Evolutionary conservation across 37 sponge, comb jelly and placozoan genomes (phyloP).

Genomic region (Lycopodina hypogea): DNA sequence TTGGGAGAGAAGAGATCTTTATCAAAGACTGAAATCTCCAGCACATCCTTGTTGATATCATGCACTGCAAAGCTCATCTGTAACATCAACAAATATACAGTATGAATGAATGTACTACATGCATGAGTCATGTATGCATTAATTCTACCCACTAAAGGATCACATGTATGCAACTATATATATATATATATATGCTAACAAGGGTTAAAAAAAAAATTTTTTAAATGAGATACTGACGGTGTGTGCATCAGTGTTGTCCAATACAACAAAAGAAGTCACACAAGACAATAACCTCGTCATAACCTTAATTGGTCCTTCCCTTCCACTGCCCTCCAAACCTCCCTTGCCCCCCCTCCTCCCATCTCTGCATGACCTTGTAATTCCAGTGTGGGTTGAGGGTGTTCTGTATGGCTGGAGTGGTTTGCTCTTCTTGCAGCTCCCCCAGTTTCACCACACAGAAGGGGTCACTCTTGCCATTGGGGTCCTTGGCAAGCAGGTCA

Average conservation of each 20-base stretch:
- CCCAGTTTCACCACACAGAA: conserved; percentile 73
- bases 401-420: conserved; percentile 48
- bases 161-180: background rate
- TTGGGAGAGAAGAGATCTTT: conserved; percentile 83
- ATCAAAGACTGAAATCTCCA: conserved; percentile 80
- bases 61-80: conserved; percentile 65
- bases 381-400: conserved; percentile 82
- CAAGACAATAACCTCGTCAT: too few species aligned
- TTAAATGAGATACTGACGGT: too few species aligned
- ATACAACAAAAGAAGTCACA: too few species aligned
- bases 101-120: too few species aligned
- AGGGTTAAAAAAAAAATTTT: too few species aligned
- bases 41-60: conserved; percentile 42
- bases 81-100: background rate
- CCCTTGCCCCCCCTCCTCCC: too few species aligned
- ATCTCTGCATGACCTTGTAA: conserved; percentile 33
- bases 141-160: background rate
- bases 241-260: too few species aligned
- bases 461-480: conserved; percentile 73
- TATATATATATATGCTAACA: too few species aligned
- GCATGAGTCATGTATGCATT: background rate
- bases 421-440: conserved; percentile 46
- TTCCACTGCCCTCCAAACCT: too few species aligned
- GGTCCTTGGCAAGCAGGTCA: conserved; percentile 61
- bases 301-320: too few species aligned